phyloP scores from a whole-genome alignment of 1,140 invertebrate species.

The Drosophila biarmipes region DNA sequence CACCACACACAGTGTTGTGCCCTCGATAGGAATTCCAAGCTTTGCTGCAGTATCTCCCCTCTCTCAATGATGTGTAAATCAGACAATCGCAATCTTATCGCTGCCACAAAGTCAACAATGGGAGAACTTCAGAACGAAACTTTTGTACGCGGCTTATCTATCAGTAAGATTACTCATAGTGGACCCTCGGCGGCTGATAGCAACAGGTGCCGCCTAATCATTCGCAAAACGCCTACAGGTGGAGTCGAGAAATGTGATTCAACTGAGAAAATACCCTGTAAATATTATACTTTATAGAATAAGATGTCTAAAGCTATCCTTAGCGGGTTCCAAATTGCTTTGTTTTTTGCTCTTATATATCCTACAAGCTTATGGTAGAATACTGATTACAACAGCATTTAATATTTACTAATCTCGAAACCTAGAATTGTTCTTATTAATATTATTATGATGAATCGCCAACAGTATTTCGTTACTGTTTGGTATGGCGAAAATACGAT shows the following conservation, averaged over 20 bases:
- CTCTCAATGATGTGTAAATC: conserved; percentile 27
- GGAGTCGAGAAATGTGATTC: neutral
- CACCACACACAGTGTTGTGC: conserved; percentile 15
- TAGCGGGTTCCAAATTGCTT: neutral
- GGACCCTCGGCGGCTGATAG: conserved; percentile 47
- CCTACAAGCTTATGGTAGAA: too few species aligned
- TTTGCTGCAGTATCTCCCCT: conserved; percentile 21
- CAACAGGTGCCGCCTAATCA: conserved; percentile 79
- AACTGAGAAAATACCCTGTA: neutral
- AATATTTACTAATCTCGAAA: neutral
- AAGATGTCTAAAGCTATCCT: too few species aligned
- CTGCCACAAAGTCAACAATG: conserved; percentile 55
- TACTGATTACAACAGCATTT: too few species aligned
- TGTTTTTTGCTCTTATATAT: neutral
- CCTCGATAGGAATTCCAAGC: conserved; percentile 3
- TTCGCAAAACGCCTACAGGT: conserved; percentile 43
- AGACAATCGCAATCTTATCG: conserved; percentile 65
- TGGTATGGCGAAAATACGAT: neutral
- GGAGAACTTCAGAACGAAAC: conserved; percentile 32
- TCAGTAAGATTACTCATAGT: conserved; percentile 59
- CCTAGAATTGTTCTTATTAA: neutral
- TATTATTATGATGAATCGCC: neutral
- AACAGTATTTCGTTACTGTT: neutral
- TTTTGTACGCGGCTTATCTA: conserved; percentile 55
- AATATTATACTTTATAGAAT: neutral